phyloP scores from a whole-genome alignment of 1,140 invertebrate genomes.

The Matsumurasca onukii region DNA sequence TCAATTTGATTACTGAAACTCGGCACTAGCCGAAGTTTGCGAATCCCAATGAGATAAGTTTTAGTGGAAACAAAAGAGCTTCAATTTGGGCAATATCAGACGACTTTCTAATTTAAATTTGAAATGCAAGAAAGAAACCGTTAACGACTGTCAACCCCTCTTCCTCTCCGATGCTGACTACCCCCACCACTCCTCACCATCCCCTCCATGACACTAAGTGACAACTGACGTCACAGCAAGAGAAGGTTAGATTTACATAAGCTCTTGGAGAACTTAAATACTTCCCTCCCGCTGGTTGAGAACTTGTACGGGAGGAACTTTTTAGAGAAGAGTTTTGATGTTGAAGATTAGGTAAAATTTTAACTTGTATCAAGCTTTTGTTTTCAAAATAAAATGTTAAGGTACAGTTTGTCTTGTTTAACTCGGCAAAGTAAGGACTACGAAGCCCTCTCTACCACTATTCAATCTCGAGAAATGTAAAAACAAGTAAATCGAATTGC shows the following conservation, averaged over 20 bases:
- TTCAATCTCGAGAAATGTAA: no score
- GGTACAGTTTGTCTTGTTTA: no score
- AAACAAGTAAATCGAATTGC: no score
- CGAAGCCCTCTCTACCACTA: no score
- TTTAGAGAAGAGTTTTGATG: no score
- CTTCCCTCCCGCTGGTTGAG: background rate
- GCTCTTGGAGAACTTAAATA: background rate
- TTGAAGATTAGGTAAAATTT: no score
- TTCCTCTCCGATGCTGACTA: background rate
- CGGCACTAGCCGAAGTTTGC: constrained; percentile 11
- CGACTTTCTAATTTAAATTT: constrained; percentile 27
- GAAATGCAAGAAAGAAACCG: constrained; percentile 25
- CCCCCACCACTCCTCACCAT: background rate
- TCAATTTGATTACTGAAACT: constrained; percentile 19
- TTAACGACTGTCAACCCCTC: constrained; percentile 21
- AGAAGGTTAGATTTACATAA: constrained; percentile 13
- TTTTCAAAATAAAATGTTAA: no score
- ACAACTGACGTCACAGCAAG: constrained; percentile 7
- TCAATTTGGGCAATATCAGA: constrained; percentile 25
- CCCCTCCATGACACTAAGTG: background rate
- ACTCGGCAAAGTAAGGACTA: no score
- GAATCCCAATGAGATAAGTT: constrained; percentile 9
- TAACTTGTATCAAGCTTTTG: no score
- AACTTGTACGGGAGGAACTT: no score
- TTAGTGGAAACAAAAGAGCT: constrained; percentile 20